Percentiles rank a stretch among this genome's conserved stretches.
These are phyloP conservation scores for Probaryconus sp. DNA, from an alignment of 1,140 invertebrate species.

Conservation along the genomic window DNA sequence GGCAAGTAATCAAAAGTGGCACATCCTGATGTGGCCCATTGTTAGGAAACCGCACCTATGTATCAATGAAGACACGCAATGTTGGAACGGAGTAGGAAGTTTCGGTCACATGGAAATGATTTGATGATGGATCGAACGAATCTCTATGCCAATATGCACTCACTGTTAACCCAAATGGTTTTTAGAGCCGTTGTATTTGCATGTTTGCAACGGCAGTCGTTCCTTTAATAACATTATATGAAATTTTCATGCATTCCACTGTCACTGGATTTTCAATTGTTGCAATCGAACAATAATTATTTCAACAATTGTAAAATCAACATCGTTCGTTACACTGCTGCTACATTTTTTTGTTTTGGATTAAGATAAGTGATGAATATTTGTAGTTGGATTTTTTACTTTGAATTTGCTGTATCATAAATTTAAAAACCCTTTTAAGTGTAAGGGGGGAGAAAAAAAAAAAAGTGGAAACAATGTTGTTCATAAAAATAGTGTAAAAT, in stretches of 20 bases:
- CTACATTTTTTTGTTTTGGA: no score
- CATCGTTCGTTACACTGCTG: no score
- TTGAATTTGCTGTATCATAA: no score
- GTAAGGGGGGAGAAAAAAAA: no score
- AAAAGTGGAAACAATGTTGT: no score
- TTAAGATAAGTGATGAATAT: no score
- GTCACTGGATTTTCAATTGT: no score
- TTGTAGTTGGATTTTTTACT: no score
- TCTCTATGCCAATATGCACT: constrained; percentile 55
- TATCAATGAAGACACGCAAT: constrained; percentile 52
- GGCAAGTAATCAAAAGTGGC: constrained; percentile 44
- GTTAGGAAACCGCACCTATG: constrained; percentile 51
- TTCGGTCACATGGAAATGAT: constrained; percentile 61
- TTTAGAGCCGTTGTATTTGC: constrained; percentile 26
- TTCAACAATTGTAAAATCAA: no score
- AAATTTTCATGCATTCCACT: constrained; percentile 4
- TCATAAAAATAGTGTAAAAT: no score
- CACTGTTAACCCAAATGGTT: constrained; percentile 43
- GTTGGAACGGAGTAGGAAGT: constrained; percentile 48
- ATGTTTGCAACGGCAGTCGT: constrained; percentile 30
- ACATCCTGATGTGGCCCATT: constrained; percentile 39
- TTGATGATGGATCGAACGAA: constrained; percentile 57
- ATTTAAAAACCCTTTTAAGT: no score
- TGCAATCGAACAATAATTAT: no score
- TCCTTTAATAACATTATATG: constrained; percentile 45